Base-by-base conservation (phyloP, 1,140 invertebrate genomes). In the Drosophila nebulosa region DNA sequence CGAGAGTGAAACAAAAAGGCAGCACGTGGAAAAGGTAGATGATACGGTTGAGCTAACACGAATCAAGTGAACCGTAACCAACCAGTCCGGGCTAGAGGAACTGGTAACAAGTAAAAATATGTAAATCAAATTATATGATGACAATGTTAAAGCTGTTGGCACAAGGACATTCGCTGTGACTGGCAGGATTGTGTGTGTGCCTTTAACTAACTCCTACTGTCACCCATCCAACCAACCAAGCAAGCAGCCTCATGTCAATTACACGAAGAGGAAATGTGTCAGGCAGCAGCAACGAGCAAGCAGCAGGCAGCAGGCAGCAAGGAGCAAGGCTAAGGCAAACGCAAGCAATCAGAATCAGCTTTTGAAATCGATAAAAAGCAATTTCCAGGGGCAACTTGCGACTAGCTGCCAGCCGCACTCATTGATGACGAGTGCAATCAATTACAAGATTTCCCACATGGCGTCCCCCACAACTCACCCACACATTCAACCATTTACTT, bases 71-170 rank as follows among this genome's bases (percentile, higher is more conserved):
- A 58, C 67, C 72, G 67, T 72, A 35, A 73, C 42, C 16, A 57
- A 61, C 6, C 14, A 27, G 16, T 18, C 2, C 14, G 30, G 32
- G 26, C 36, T 53, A 64, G 67, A 74, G 57, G 77, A 57, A 57
- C 70, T 55, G 66, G 61, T 64, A 79, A 83, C 70, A 89, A 79
- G 77, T 36, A 73, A 89, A 90, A 83, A 90, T 86, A 88, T 90
- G 86, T 76, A 90, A 90, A 90, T 90, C 86, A 86, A 90, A 90
- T 90, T 90, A 90, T 86, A 78, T 63, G 70, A 73, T 74, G 86
- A 90, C 72, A 90, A 77, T 83, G 79, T 84, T 78, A 84, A 84
- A 74, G 74, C 64, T 77, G 63, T 42, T 62, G 75, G 57, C 60
- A 64, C 81, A 88, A 89, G 74, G 80, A 68, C 74, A 74, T 64